Evolutionary conservation across 2,888 invertebrate genomes (phyloP), one percentile per base, ranked within the genome.

Genomic region (Oscheius myriophilus): DNA sequence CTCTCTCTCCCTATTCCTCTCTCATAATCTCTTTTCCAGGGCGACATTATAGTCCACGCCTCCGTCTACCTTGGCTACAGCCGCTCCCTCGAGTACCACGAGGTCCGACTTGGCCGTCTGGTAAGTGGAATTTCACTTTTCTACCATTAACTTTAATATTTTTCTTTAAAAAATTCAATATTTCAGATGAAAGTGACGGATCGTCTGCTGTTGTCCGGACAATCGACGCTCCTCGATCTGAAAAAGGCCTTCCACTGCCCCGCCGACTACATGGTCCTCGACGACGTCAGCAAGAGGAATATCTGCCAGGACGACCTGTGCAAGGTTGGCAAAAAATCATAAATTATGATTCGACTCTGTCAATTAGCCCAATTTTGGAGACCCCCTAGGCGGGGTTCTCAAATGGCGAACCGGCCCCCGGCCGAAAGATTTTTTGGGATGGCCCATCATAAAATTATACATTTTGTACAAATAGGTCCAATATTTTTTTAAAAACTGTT

Each of bases 201-300:
- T 77, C 91, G 91, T 3, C 89, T 91, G 71, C 87, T 90, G n/a
- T 89, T 92, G 0, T 87, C 91, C 18, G 92, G 92, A 0, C 87
- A 88, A 12, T 92, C 93, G 85, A 89, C 89, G 26, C 89, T 95
- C 73, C 89, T 90, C 14, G 90, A 91, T 52, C 87, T 95, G 49
- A 90, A 92, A 6, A 93, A 93, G 84, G 90, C 90, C 75, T 91
- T 95, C 75, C 88, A 89, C n/a, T 95, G 95, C 86, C 87, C 91
- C 54, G 91, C 92, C 73, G 93, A 94, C 87, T 83, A 86, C 23
- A 82, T 87, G 2, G 83, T 88, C n/a, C 80, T 87, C 11, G 87
- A 87, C 45, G 89, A 90, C 59, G 71, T 75, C 62, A 75, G 72
- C 45, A 59, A 68, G 39, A 67, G 67, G 26, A 53, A 70, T 25